These are phyloP conservation scores for Boulengeromyrus knoepffleri DNA, from an alignment of 2,113 vertebrate species.

Conservation along the genomic window DNA sequence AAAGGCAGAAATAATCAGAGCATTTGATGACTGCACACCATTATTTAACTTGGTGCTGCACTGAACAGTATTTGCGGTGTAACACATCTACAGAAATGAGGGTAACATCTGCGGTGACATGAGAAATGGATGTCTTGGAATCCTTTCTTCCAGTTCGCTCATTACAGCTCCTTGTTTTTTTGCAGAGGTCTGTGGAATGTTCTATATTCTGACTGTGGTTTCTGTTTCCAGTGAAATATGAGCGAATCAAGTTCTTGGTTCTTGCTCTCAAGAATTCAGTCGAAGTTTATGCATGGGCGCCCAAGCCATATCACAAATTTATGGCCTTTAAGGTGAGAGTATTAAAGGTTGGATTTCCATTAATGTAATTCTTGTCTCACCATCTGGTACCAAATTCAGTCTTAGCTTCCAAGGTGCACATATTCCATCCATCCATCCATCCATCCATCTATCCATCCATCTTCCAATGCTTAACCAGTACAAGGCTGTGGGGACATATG, in stretches of 20 bases:
- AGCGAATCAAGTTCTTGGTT: slow-evolving; percentile 97
- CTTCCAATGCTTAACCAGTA: background rate
- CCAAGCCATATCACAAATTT: slow-evolving; percentile 99
- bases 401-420: background rate
- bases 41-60: background rate
- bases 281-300: slow-evolving; percentile 98
- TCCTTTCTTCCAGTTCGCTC: background rate
- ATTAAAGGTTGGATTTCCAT: background rate
- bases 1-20: background rate
- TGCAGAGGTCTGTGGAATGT: background rate
- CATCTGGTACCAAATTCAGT: background rate
- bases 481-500: background rate
- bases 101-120: background rate
- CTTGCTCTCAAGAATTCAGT: slow-evolving; percentile 97
- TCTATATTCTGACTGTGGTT: slow-evolving; percentile 2
- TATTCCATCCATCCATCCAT: background rate
- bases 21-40: background rate
- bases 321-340: slow-evolving; percentile 96
- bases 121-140: background rate
- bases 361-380: background rate
- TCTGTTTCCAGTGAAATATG: slow-evolving; percentile 84
- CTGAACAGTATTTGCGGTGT: background rate
- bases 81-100: background rate
- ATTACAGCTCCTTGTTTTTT: background rate
- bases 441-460: no score